These are phyloP conservation scores for Phenganax marumi DNA, from an alignment of 92 coral and sea anemone species.

Conservation along the genomic window DNA sequence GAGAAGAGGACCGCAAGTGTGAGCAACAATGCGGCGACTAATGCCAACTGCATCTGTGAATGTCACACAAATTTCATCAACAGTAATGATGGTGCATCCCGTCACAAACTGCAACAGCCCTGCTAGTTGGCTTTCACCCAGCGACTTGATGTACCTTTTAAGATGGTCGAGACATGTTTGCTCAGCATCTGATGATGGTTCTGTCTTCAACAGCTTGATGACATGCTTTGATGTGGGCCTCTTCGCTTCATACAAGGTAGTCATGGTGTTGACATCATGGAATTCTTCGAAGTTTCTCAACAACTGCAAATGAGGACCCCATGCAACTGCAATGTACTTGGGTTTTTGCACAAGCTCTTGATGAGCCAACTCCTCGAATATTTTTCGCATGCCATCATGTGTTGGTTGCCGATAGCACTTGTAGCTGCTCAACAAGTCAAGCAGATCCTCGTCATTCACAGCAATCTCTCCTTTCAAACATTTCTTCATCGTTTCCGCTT, in stretches of 20 bases:
- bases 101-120: constrained; percentile 31
- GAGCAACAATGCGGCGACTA: constrained; percentile 32
- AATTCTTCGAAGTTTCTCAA: constrained; percentile 30
- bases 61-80: constrained; percentile 10
- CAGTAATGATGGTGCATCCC: constrained; percentile 24
- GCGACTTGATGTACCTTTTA: constrained; percentile 25
- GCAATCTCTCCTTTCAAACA: constrained; percentile 48
- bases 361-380: constrained; percentile 44
- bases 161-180: neutral
- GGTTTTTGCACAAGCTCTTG: constrained; percentile 45
- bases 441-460: constrained; percentile 42
- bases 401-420: constrained; percentile 46
- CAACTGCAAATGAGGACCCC: constrained; percentile 36
- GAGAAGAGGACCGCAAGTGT: constrained; percentile 36
- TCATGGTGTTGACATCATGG: neutral
- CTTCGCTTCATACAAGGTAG: constrained; percentile 1
- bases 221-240: constrained; percentile 10
- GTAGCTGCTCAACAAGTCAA: constrained; percentile 39
- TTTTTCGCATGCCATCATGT: constrained; percentile 33
- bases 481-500: constrained; percentile 37
- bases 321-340: constrained; percentile 46
- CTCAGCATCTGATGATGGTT: constrained; percentile 3
- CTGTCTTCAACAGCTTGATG: constrained; percentile 17
- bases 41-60: constrained; percentile 9
- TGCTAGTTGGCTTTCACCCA: constrained; percentile 13